phyloP scores from a whole-genome alignment of 2,888 invertebrate genomes.

The Cosmia trapezina region DNA sequence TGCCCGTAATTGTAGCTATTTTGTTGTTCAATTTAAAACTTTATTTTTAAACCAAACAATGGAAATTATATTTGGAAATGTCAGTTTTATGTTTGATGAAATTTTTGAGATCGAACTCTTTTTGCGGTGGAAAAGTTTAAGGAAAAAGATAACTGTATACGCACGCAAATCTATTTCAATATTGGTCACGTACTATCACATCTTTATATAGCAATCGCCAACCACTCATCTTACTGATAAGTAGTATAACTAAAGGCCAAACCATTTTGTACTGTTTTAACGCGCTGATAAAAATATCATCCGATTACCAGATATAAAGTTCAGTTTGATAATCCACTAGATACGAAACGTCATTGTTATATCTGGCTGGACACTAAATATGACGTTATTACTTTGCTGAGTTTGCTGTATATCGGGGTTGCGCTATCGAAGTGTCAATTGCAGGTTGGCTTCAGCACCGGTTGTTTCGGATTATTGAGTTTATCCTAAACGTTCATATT shows the following conservation, averaged over 20 bases:
- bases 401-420: slow-evolving; percentile 69
- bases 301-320: slow-evolving; percentile 49
- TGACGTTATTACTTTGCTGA: slow-evolving; percentile 67
- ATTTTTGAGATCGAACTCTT: background rate
- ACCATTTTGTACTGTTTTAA: slow-evolving; percentile 41
- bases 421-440: slow-evolving; percentile 87
- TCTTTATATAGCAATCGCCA: slow-evolving; percentile 42
- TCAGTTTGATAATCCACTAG: slow-evolving; percentile 43
- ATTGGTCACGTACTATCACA: slow-evolving; percentile 27
- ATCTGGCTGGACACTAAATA: slow-evolving; percentile 62
- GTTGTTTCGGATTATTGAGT: slow-evolving; percentile 89
- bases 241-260: slow-evolving; percentile 34
- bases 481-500: slow-evolving; percentile 89
- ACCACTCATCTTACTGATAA: slow-evolving; percentile 54
- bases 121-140: slow-evolving; percentile 26
- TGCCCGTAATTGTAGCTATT: slow-evolving; percentile 17
- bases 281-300: slow-evolving; percentile 53
- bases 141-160: slow-evolving; percentile 31
- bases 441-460: slow-evolving; percentile 87
- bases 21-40: background rate
- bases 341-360: slow-evolving; percentile 56
- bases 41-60: background rate
- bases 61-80: background rate
- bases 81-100: background rate
- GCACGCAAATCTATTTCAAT: slow-evolving; percentile 23